Evolutionary conservation across 2,888 invertebrate species (phyloP), one percentile per base, ranked within the genome.

Genomic region (Synergus itoensis): DNA sequence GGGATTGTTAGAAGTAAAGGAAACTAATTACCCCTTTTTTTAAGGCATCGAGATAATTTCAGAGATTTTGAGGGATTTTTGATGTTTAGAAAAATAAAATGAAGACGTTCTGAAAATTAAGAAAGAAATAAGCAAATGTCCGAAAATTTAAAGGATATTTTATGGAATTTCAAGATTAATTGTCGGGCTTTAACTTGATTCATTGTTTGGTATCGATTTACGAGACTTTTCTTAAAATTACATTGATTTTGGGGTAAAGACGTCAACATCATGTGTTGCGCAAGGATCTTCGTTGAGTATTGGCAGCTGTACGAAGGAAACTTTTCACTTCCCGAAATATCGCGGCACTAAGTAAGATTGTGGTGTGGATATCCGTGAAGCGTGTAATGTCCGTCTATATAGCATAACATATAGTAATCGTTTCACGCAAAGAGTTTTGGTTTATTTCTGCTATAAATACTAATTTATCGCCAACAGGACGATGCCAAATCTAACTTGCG

Each of bases 361-460:
- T 62, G 28, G 76, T 77, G 67, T 76, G 43, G 77, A 81, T 80
- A 84, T 79, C 82, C 75, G 80, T 79, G 78, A 83, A 79, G 78
- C 73, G 78, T 81, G 77, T 82, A 81, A 79, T 80, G 65, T 57
- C 28, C 36, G 36, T 28, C 18, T 18, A 45, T 53, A 45, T 41
- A 62, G 69, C 18, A 36, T 53, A 21, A 28, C 67, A 28, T 73
- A n/a, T 64, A 75, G 11, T 36, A 80, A 77, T 77, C 78, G 40
- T 77, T 78, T 48, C 67, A 53, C 62, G 41, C 41, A 67, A 73
- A 77, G 53, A 80, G 81, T 81, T 67, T 77, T 76, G 75, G 63
- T 77, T 84, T 81, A 78, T 82, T 84, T 80, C 76, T 79, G 84
- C 85, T 90, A 89, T 90, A 90, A 90, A 91, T 90, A 90, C 81